These are phyloP conservation scores for Leptonema lineaticorne DNA, from an alignment of 1,140 invertebrate species.

Conservation along the genomic window DNA sequence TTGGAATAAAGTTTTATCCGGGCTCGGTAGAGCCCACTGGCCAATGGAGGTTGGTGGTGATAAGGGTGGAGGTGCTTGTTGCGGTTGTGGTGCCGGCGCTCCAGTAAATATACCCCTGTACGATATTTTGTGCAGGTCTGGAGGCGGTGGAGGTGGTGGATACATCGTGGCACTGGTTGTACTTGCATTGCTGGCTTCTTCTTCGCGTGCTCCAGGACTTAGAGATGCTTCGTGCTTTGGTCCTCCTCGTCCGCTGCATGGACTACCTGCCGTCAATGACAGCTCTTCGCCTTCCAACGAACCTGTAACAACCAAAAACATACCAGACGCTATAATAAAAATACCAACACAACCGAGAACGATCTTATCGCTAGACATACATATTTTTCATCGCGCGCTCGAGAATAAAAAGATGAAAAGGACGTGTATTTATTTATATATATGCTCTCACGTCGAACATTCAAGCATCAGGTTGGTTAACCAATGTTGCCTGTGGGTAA, in stretches of 20 bases:
- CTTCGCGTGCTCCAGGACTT: slow-evolving; percentile 65
- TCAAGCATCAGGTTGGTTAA: too few relatives aligned
- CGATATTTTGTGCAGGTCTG: slow-evolving; percentile 61
- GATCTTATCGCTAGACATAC: background rate
- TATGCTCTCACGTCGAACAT: too few relatives aligned
- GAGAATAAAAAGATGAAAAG: too few relatives aligned
- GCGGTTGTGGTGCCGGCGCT: slow-evolving; percentile 59
- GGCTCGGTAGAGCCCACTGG: slow-evolving; percentile 61
- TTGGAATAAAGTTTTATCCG: slow-evolving; percentile 62
- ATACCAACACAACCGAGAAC: background rate
- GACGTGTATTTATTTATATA: too few relatives aligned
- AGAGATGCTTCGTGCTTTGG: slow-evolving; percentile 61
- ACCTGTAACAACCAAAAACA: slow-evolving; percentile 59
- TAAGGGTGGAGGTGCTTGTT: slow-evolving; percentile 52
- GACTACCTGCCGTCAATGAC: slow-evolving; percentile 59
- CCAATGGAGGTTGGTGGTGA: slow-evolving; percentile 50
- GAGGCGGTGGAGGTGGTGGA: slow-evolving; percentile 53
- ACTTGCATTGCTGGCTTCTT: slow-evolving; percentile 70
- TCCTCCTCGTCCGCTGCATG: slow-evolving; percentile 49
- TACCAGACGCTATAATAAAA: background rate
- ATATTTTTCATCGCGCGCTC: background rate
- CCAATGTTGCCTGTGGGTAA: too few relatives aligned
- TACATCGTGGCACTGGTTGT: slow-evolving; percentile 64
- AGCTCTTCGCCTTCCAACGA: slow-evolving; percentile 75
- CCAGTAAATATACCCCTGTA: slow-evolving; percentile 72